These are phyloP conservation scores for Thyatira batis DNA, from an alignment of 2,888 invertebrate species.

Conservation along the genomic window DNA sequence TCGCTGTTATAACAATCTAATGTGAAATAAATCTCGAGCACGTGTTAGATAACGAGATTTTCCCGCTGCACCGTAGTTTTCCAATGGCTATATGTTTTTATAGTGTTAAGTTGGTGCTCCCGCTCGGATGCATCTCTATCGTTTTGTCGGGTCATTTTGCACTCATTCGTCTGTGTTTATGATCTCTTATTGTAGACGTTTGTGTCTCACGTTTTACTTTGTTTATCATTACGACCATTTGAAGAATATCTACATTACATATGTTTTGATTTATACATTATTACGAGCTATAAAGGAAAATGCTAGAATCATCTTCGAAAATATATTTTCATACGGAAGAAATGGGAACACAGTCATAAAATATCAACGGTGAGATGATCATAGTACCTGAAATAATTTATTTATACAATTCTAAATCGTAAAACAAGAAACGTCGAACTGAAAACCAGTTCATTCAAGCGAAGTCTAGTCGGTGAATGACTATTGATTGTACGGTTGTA, in stretches of 20 bases:
- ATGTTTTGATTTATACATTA: no score
- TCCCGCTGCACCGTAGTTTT: constrained; percentile 20
- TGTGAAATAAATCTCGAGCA: background rate
- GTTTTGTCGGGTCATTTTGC: constrained; percentile 27
- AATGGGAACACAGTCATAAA: no score
- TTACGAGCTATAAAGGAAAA: no score
- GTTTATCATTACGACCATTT: no score
- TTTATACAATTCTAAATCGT: background rate
- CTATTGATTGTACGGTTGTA: constrained; percentile 27
- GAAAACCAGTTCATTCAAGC: background rate
- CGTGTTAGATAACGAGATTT: constrained; percentile 9
- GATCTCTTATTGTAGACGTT: constrained; percentile 11
- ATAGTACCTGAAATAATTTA: no score
- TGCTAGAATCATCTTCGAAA: no score
- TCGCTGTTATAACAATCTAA: background rate
- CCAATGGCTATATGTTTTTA: constrained; percentile 25
- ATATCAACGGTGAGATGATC: no score
- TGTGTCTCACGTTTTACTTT: constrained; percentile 1
- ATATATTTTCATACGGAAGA: no score
- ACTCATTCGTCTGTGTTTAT: constrained; percentile 23
- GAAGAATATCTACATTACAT: no score
- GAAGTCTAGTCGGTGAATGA: constrained; percentile 8
- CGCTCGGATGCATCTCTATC: constrained; percentile 29
- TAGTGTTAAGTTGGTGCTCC: constrained; percentile 4
- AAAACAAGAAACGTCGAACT: background rate